Conservation (phyloP, 2,888 invertebrate genomes). For the Steinernema carpocapsae region DNA sequence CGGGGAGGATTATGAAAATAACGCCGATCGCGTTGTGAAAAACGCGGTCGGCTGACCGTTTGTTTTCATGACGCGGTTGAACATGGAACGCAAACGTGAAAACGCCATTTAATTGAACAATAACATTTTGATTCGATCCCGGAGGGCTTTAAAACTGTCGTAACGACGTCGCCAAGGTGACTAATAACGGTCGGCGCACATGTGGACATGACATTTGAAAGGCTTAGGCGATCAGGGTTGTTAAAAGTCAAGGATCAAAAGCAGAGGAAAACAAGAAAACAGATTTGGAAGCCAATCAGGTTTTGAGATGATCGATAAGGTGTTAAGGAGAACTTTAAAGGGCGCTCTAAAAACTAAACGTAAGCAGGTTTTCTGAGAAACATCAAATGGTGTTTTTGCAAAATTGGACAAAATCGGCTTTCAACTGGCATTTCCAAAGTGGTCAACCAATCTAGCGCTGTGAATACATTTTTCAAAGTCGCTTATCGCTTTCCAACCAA, state of each 20-base stretch:
- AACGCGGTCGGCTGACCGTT: too few relatives aligned
- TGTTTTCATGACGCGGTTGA: neutral
- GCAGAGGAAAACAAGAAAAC: too few relatives aligned
- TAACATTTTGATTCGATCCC: too few relatives aligned
- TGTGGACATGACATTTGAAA: neutral
- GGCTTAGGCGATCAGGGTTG: neutral
- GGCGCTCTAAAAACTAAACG: neutral
- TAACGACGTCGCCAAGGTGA: too few relatives aligned
- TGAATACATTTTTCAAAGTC: too few relatives aligned
- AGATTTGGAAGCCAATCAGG: too few relatives aligned
- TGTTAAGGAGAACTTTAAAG: neutral
- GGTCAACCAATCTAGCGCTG: too few relatives aligned
- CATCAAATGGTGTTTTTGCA: neutral
- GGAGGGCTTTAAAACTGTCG: too few relatives aligned
- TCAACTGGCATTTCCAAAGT: neutral
- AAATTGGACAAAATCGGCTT: neutral
- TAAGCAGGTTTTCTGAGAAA: too few relatives aligned
- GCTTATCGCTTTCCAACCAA: too few relatives aligned
- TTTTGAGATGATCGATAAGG: neutral
- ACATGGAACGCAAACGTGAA: neutral
- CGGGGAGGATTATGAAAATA: neutral
- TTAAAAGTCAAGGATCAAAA: too few relatives aligned
- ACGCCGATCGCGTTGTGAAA: neutral
- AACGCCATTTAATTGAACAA: too few relatives aligned
- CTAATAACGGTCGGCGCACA: neutral